Conservation (phyloP, 1,140 invertebrate genomes). For the Bombus balteatus region DNA sequence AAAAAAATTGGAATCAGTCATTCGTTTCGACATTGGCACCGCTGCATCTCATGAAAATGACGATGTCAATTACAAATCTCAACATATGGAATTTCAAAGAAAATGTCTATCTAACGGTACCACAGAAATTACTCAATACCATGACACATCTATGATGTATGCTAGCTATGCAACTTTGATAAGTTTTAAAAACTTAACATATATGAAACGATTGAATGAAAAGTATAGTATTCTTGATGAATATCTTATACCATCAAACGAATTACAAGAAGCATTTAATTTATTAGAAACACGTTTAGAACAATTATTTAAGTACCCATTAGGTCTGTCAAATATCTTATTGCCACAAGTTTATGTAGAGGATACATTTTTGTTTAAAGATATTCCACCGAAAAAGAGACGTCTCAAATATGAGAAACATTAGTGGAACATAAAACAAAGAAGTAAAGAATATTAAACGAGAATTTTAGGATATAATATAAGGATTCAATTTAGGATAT, state of each 20-base stretch:
- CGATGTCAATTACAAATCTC: not conserved
- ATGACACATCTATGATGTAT: not conserved
- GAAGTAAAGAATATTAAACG: not conserved
- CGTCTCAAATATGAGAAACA: not conserved
- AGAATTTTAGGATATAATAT: not conserved
- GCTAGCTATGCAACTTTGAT: slow-evolving; percentile 66
- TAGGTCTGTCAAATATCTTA: slow-evolving; percentile 65
- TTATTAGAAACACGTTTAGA: slow-evolving; percentile 72
- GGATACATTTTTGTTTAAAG: slow-evolving; percentile 26
- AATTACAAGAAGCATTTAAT: slow-evolving; percentile 58
- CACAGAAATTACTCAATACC: not conserved
- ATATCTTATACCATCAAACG: not conserved
- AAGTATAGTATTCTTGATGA: slow-evolving; percentile 19
- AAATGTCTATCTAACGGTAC: too few relatives aligned
- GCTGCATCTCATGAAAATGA: not conserved
- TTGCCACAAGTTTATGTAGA: slow-evolving; percentile 31
- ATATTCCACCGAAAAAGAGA: not conserved
- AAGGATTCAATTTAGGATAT: not conserved
- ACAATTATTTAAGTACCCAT: slow-evolving; percentile 76
- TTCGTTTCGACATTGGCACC: not conserved
- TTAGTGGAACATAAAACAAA: not conserved
- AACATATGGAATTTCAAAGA: not conserved
- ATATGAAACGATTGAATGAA: slow-evolving; percentile 49
- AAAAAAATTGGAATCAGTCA: not conserved
- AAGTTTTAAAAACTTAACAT: slow-evolving; percentile 61